phyloP scores from a whole-genome alignment of 2,888 invertebrate species.

The Platycheirus albimanus region DNA sequence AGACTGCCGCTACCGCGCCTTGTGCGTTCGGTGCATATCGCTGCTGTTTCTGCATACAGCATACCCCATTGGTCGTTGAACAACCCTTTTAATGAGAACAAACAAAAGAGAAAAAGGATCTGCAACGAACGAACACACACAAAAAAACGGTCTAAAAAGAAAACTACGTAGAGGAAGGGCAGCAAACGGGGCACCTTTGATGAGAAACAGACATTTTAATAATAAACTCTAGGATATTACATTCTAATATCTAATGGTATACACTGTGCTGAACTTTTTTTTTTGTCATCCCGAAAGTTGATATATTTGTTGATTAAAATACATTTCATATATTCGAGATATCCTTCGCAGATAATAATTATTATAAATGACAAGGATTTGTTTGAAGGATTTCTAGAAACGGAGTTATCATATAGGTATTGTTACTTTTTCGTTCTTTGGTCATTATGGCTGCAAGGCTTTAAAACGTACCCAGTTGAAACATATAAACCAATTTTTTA shows the following conservation, averaged over 20 bases:
- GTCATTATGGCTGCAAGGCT: not conserved
- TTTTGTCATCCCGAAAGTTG: conserved; percentile 29
- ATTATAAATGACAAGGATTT: conserved; percentile 21
- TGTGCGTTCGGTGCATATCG: conserved; percentile 55
- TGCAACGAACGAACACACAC: conserved; percentile 13
- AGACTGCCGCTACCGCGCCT: conserved; percentile 77
- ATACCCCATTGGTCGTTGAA: conserved; percentile 66
- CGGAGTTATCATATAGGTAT: not conserved
- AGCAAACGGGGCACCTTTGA: conserved; percentile 39
- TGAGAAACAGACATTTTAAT: conserved; percentile 67
- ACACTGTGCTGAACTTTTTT: conserved; percentile 6
- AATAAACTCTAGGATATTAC: conserved; percentile 45
- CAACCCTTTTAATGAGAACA: conserved; percentile 70
- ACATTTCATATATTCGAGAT: not conserved
- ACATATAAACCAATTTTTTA: no score
- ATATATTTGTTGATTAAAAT: conserved; percentile 34
- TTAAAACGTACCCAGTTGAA: no score
- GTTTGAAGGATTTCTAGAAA: not conserved
- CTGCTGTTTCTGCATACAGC: no score
- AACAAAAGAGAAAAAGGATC: conserved; percentile 64
- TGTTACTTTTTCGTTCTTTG: not conserved
- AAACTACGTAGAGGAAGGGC: conserved; percentile 24
- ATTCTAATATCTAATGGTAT: conserved; percentile 9
- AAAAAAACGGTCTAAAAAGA: conserved; percentile 40
- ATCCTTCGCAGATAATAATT: conserved; percentile 17